Evolutionary conservation across 2,797 vertebrate species (phyloP).

Genomic region (Protosalanx chinensis): DNA sequence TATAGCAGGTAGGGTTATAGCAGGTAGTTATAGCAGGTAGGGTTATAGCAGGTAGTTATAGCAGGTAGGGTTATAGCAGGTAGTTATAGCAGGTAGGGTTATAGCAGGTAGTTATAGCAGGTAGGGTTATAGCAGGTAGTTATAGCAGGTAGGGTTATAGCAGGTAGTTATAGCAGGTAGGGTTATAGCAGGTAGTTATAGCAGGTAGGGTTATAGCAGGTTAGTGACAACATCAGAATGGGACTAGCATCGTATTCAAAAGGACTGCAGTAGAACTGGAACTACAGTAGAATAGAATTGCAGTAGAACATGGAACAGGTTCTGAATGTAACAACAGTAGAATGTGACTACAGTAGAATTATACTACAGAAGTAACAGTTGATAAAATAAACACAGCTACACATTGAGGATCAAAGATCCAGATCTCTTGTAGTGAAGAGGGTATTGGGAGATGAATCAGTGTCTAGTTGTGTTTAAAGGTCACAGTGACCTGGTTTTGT

Average conservation of each 20-base stretch:
- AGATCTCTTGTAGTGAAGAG: neutral
- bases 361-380: neutral
- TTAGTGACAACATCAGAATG: constrained; percentile 10
- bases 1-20: no score
- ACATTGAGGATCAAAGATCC: neutral
- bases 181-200: neutral
- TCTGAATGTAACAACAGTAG: neutral
- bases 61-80: no score
- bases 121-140: no score
- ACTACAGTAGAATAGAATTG: neutral
- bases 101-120: no score
- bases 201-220: neutral
- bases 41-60: no score
- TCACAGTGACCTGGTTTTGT: constrained; percentile 22
- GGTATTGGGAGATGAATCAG: constrained; percentile 3
- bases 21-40: no score
- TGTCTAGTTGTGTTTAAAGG: constrained; percentile 23
- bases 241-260: constrained; percentile 4
- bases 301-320: no score
- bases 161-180: no score
- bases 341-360: neutral
- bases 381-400: neutral
- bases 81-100: no score
- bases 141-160: no score
- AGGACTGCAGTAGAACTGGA: neutral